phyloP scores from a whole-genome alignment of 2,797 vertebrate genomes.

The Astyanax mexicanus region DNA sequence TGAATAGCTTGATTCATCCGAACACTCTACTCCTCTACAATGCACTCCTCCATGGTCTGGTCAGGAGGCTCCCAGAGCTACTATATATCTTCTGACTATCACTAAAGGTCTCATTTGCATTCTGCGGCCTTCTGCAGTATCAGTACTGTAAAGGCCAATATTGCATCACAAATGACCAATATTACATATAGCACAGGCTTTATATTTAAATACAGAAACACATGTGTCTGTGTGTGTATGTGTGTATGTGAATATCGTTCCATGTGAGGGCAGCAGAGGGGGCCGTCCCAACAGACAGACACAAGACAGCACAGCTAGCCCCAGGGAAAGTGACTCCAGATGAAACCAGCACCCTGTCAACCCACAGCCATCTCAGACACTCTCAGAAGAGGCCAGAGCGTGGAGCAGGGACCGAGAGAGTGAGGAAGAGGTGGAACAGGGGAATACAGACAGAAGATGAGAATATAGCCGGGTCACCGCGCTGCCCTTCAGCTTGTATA shows the following conservation, averaged over 20 bases:
- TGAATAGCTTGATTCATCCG: no score
- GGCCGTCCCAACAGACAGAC: not conserved
- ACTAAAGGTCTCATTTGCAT: not conserved
- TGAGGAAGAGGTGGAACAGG: not conserved
- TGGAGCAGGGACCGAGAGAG: not conserved
- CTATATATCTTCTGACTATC: not conserved
- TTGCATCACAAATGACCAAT: not conserved
- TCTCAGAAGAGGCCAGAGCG: not conserved
- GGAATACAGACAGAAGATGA: constrained; percentile 1
- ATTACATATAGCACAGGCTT: no score
- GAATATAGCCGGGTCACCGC: not conserved
- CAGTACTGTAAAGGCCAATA: not conserved
- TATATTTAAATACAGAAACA: no score
- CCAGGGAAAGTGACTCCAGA: constrained; percentile 35
- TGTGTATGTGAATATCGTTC: not conserved
- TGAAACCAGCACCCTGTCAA: constrained; percentile 36
- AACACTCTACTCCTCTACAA: no score
- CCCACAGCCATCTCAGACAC: constrained; percentile 18
- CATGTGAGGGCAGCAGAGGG: constrained; percentile 15
- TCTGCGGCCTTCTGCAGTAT: not conserved
- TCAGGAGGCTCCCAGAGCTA: no score
- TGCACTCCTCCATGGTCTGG: no score
- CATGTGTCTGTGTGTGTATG: no score
- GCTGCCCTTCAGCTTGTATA: not conserved
- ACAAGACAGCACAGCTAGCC: constrained; percentile 15